Percentiles rank a stretch among this genome's conserved stretches.
Evolutionary conservation across 2,797 vertebrate species (phyloP).

Genomic region (Crenuchus spilurus): DNA sequence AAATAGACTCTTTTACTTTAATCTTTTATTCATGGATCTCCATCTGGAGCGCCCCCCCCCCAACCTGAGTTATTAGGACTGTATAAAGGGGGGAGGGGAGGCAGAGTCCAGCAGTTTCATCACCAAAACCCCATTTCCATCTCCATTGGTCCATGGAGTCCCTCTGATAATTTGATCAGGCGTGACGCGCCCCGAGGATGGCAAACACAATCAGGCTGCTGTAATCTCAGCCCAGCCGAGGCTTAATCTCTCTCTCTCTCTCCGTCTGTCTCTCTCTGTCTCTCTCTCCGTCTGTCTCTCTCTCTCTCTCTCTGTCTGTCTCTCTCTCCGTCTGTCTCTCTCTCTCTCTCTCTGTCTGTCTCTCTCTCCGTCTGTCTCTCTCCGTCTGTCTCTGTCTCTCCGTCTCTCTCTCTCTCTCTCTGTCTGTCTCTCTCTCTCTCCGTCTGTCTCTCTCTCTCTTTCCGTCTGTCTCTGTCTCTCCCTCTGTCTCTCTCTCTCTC

Average conservation of each 20-base stretch:
- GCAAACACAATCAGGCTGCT: slow-evolving; percentile 40
- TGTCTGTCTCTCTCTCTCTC: slow-evolving; percentile 23
- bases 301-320: too few relatives aligned
- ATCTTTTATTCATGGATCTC: slow-evolving; percentile 57
- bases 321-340: too few relatives aligned
- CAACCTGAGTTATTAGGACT: slow-evolving; percentile 32
- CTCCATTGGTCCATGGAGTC: slow-evolving; percentile 34
- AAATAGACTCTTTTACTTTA: slow-evolving; percentile 36
- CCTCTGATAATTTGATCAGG: slow-evolving; percentile 50
- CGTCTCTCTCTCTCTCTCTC: slow-evolving; percentile 7
- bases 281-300: too few relatives aligned
- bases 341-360: too few relatives aligned
- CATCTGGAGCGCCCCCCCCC: slow-evolving; percentile 54
- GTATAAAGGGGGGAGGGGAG: too few relatives aligned
- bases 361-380: not conserved
- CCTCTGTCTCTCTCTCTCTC: too few relatives aligned
- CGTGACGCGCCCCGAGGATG: slow-evolving; percentile 49
- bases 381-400: too few relatives aligned
- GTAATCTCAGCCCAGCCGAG: slow-evolving; percentile 9
- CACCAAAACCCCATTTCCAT: slow-evolving; percentile 47
- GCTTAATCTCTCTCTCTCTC: slow-evolving; percentile 15
- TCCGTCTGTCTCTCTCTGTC: too few relatives aligned
- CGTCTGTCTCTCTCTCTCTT: slow-evolving; percentile 7
- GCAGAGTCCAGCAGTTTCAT: slow-evolving; percentile 26
- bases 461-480: not conserved